Base-by-base conservation (phyloP, 2,888 invertebrate genomes). In the Andricus curvator region DNA sequence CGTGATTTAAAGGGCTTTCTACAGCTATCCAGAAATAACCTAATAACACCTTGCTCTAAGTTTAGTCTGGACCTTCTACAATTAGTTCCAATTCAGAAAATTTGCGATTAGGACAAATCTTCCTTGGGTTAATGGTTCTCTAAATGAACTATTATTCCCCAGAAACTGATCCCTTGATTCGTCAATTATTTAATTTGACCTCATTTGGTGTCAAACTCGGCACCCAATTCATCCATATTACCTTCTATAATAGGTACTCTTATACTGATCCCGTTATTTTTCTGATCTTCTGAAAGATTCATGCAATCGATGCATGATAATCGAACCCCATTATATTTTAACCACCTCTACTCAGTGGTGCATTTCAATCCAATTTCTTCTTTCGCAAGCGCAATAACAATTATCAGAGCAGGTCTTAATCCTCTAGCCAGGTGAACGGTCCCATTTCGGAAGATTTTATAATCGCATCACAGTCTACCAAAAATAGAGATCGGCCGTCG, bases 401-500 rank as follows among this genome's bases (percentile, higher is more conserved):
- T 74, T 74, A 33, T 17, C 41, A 29, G 20, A n/a, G n/a, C n/a
- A 74, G 11, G 56, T 74, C 33, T 56, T n/a, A 13, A 33, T 74
- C 74, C 17, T 56, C 29, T n/a, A 37, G 29, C n/a, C 74, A 51
- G 20, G 48, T 74, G 33, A 74, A 56, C n/a, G 29, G 29, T 74
- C 56, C n/a, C 33, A 74, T 74, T 74, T 56, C 13, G 56, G 74
- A 56, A 74, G 51, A 51, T 74, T 74, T 56, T 15, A 74, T 51
- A 29, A 74, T 74, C 56, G 29, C 29, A 51, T 74, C 56, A 56
- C 13, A 33, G 51, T 56, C 29, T 74, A 22, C 74, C 56, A 74
- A 74, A 74, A 74, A 74, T 74, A 74, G 74, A 74, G 74, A 56
- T 74, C 51, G 51, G 8, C n/a, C 20, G n/a, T 4, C 20, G 48